A percentile compares a stretch with the other conserved stretches of the same genome.
Evolutionary conservation across 2,797 vertebrate species (phyloP).

Genomic region (Peromyscus aztecus): DNA sequence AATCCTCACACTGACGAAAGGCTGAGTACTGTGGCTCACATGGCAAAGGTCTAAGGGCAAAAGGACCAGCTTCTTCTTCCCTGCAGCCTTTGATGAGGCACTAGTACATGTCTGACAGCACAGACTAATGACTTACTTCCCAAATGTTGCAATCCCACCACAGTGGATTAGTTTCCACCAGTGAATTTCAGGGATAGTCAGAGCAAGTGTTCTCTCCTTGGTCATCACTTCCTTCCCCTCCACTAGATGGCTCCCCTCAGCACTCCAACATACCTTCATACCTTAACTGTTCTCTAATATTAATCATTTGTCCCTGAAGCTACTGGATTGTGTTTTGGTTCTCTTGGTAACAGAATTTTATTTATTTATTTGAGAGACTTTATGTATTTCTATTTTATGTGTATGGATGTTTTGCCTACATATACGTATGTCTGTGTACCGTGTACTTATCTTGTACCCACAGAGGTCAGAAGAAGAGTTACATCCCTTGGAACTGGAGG

Average conservation of each 20-base stretch:
- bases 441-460: background rate
- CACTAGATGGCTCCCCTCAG: background rate
- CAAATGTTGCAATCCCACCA: no score
- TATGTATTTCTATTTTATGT: background rate
- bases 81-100: background rate
- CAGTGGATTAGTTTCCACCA: background rate
- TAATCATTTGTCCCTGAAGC: background rate
- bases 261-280: background rate
- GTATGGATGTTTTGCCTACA: background rate
- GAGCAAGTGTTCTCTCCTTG: background rate
- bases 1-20: background rate
- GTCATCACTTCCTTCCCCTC: background rate
- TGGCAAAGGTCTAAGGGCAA: background rate
- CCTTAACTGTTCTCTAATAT: no score
- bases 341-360: background rate
- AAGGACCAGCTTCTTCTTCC: background rate
- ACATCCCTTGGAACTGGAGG: background rate
- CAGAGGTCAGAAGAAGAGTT: background rate
- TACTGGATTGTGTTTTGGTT: conserved; percentile 4
- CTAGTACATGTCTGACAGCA: no score
- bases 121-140: background rate
- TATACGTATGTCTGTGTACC: background rate
- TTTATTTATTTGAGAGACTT: background rate
- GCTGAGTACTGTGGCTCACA: background rate
- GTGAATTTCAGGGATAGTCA: background rate